Conservation (phyloP, 2,113 vertebrate genomes). For the Vanacampus margaritifer region DNA sequence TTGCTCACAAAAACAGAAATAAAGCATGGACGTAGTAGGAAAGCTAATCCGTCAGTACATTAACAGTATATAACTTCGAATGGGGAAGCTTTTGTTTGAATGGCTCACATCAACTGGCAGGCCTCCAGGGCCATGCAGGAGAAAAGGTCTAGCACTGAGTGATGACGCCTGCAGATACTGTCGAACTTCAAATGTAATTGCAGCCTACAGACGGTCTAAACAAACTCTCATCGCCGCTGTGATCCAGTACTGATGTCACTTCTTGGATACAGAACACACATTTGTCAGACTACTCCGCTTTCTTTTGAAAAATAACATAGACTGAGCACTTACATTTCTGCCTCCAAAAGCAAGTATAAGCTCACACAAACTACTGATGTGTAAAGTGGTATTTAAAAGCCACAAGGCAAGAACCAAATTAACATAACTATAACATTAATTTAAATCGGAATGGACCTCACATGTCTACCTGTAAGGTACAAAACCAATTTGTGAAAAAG, state of each 20-base stretch:
- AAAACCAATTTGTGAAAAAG: too few species aligned
- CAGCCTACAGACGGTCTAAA: conserved; percentile 21
- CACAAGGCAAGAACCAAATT: too few species aligned
- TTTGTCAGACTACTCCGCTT: conserved; percentile 2
- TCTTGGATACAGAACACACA: neutral
- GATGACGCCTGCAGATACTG: conserved; percentile 41
- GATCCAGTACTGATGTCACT: conserved; percentile 1
- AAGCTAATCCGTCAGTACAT: conserved; percentile 26
- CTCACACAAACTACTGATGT: too few species aligned
- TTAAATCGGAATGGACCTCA: too few species aligned
- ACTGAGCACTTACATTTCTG: too few species aligned
- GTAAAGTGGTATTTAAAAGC: too few species aligned
- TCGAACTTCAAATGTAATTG: conserved; percentile 48
- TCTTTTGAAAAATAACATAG: neutral
- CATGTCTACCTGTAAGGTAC: too few species aligned
- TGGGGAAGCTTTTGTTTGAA: conserved; percentile 31
- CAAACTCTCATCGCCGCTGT: conserved; percentile 17
- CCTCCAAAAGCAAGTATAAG: neutral
- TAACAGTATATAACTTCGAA: conserved; percentile 26
- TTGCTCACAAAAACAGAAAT: conserved; percentile 18
- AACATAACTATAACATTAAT: too few species aligned
- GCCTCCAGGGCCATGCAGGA: conserved; percentile 20
- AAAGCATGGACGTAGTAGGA: conserved; percentile 12
- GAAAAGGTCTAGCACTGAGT: conserved; percentile 21
- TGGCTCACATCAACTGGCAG: conserved; percentile 26